phyloP scores from a whole-genome alignment of 2,797 vertebrate genomes.

The Octomys mimax region DNA sequence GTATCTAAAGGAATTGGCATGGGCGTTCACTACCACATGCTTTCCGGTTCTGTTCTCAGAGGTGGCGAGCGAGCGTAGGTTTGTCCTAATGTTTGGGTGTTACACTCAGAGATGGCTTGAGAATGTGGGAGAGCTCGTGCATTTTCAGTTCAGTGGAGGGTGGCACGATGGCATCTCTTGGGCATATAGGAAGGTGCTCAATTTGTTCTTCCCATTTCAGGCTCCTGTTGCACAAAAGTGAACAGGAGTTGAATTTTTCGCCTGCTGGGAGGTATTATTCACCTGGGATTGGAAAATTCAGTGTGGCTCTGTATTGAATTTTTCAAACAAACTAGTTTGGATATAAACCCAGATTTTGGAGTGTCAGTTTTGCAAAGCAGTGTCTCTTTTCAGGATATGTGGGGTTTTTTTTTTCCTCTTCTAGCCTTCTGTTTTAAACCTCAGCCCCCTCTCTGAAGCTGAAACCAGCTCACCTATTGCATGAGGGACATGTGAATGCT shows the following conservation, averaged over 20 bases:
- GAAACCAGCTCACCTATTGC: background rate
- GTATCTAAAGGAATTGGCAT: constrained; percentile 15
- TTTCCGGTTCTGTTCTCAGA: constrained; percentile 61
- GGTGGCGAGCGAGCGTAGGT: constrained; percentile 7
- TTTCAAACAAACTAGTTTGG: background rate
- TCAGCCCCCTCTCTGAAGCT: background rate
- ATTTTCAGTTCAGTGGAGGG: background rate
- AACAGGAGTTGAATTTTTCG: background rate
- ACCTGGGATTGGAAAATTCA: background rate
- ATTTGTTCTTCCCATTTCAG: background rate
- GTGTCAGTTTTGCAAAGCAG: background rate
- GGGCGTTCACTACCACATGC: constrained; percentile 2
- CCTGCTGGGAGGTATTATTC: constrained; percentile 7
- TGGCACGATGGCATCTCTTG: background rate
- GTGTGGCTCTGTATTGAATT: background rate
- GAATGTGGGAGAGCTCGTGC: background rate
- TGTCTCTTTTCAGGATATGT: background rate
- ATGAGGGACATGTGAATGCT: background rate
- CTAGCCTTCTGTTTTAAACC: constrained; percentile 24
- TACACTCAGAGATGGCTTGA: constrained; percentile 11
- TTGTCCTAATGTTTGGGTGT: constrained; percentile 74
- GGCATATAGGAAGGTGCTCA: background rate
- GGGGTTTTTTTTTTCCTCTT: background rate
- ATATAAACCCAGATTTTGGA: constrained; percentile 3
- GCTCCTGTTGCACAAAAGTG: constrained; percentile 14